These are phyloP conservation scores for Neomonachus schauinslandi DNA, from an alignment of 2,113 vertebrate genomes.

Conservation along the genomic window DNA sequence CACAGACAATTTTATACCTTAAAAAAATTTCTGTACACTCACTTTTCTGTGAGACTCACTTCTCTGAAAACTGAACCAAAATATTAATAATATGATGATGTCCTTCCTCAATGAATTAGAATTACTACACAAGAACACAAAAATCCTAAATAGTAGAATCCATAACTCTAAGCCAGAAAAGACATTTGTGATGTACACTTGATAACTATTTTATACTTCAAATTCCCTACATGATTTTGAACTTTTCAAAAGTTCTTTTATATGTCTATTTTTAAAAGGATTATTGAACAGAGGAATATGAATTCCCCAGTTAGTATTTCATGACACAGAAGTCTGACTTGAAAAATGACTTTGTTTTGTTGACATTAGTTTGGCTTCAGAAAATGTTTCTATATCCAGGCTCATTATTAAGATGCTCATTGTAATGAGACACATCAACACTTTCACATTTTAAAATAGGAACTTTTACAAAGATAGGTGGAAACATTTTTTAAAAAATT, in stretches of 20 bases:
- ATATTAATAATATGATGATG: background rate
- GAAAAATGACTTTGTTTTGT: background rate
- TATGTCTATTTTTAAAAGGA: background rate
- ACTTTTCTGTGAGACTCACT: background rate
- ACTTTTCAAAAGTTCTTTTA: background rate
- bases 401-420: background rate
- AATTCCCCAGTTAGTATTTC: background rate
- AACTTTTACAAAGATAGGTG: background rate
- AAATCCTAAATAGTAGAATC: background rate
- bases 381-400: background rate
- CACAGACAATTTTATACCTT: background rate
- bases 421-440: background rate
- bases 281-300: background rate
- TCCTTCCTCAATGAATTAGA: background rate
- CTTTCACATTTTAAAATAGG: background rate
- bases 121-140: background rate
- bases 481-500: background rate
- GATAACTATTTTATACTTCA: background rate
- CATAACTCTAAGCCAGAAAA: background rate
- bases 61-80: background rate
- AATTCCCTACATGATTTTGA: background rate
- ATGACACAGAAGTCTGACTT: background rate
- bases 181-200: background rate
- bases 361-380: slow-evolving; percentile 4
- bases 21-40: background rate